phyloP scores from a whole-genome alignment of 2,888 invertebrate genomes.

The Liodrosophila aerea region DNA sequence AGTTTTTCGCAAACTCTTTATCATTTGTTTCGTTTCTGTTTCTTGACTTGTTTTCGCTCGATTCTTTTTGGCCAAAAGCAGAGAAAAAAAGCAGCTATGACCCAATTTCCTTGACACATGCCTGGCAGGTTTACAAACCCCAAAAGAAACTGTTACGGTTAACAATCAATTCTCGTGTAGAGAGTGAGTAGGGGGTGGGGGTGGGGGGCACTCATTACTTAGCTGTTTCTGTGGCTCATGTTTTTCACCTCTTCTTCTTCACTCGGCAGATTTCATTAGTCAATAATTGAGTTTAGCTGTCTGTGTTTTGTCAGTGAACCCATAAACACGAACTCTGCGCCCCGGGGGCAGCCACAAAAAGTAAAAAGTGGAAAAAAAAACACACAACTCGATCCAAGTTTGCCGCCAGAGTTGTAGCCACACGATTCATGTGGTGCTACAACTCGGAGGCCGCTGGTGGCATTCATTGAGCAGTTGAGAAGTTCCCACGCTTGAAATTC shows the following conservation, averaged over 20 bases:
- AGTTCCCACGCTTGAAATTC: conserved; percentile 70
- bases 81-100: conserved; percentile 49
- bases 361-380: too few relatives aligned
- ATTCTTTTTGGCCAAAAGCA: conserved; percentile 59
- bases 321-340: conserved; percentile 59
- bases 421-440: conserved; percentile 26
- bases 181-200: conserved; percentile 4
- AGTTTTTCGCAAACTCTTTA: conserved; percentile 39
- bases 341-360: conserved; percentile 51
- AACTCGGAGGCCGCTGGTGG: conserved; percentile 15
- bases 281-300: conserved; percentile 76
- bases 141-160: conserved; percentile 70
- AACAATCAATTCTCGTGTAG: conserved; percentile 64
- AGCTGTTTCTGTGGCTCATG: conserved; percentile 21
- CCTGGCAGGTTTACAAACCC: conserved; percentile 73
- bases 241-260: conserved; percentile 5
- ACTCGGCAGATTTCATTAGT: conserved; percentile 72
- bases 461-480: conserved; percentile 62
- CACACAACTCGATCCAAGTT: conserved; percentile 16
- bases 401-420: conserved; percentile 13
- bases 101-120: conserved; percentile 79
- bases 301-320: conserved; percentile 70
- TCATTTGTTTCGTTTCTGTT: too few relatives aligned
- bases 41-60: conserved; percentile 15
- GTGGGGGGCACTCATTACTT: conserved; percentile 59